Conservation (phyloP, 2,113 vertebrate genomes). For the Myrmophylax atrothorax region DNA sequence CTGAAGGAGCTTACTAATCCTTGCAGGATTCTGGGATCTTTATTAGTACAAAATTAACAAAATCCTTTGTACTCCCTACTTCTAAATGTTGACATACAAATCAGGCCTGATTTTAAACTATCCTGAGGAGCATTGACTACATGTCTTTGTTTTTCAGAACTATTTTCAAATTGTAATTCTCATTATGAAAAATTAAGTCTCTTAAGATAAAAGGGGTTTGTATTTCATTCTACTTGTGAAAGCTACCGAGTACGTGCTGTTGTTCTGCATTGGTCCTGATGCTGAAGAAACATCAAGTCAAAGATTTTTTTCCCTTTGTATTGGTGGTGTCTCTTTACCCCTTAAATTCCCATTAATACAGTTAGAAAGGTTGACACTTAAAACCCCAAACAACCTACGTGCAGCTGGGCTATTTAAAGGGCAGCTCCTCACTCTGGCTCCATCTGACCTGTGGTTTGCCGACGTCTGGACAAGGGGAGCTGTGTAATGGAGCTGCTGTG, state of each 20-base stretch:
- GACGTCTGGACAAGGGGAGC: not conserved
- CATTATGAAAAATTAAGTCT: not conserved
- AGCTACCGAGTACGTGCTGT: not conserved
- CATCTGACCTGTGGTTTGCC: not conserved
- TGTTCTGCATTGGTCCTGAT: not conserved
- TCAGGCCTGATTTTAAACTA: not conserved
- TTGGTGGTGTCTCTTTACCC: not conserved
- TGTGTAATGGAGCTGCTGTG: rapidly evolving
- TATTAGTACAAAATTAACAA: not conserved
- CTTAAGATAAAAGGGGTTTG: not conserved
- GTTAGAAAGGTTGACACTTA: not conserved
- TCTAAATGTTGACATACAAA: not conserved
- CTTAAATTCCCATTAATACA: not conserved
- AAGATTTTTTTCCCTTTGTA: not conserved
- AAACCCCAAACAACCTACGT: not conserved
- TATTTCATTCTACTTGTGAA: not conserved
- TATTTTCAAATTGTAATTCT: not conserved
- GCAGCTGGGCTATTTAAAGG: not conserved
- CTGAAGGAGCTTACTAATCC: not conserved
- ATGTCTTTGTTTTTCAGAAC: not conserved
- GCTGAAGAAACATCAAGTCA: not conserved
- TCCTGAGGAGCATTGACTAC: not conserved
- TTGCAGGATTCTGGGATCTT: conserved; percentile 9
- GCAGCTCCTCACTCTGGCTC: not conserved
- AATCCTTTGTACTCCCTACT: not conserved